Base-by-base conservation (phyloP, 2,888 invertebrate species). In the Dynastes grantii region DNA sequence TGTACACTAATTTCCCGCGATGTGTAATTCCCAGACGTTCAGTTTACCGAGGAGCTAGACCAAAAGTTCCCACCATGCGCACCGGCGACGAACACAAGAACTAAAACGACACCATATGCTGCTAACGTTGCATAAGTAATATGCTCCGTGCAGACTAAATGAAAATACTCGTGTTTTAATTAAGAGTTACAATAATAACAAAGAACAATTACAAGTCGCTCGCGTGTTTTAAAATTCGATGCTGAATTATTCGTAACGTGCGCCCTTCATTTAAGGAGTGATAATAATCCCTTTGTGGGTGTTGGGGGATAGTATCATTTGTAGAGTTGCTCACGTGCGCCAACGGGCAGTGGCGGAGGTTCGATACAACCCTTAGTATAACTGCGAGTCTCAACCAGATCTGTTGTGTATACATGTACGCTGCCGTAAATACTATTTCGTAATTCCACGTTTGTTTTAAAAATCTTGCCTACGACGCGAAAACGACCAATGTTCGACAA, bases 11-110 rank as follows among this genome's bases (percentile, higher is more conserved):
- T 64, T 64, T 64, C 40, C 6, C 32, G 37, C 32, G 40, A 64
- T 32, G 64, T 64, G 64, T 40, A 64, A 64, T 64, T 40, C 64
- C 64, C 64, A 64, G 64, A 64, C 64, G 37, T 37, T 64, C 13
- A 37, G 9, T 32, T 64, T 40, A 16, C 64, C 3, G 37, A 32
- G 8, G 32, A 13, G 11, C 22, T 22, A 22, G 5, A 8, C 55
- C 9, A 58, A 58, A 58, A 58, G 55, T 58, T 64, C 16, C 32
- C 64, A 64, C 16, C 64, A 64, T 37, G 64, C 64, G 29, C 64
- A 32, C n/a, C 64, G 40, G n/a, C 55, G 16, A 16, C 55, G 45
- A 45, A 45, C 45, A 45, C 8, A 45, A 2, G 11, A 58, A 58
- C 16, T 58, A 22, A 58, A 58, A 16, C 16, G 16, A 22, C 22